These are phyloP conservation scores for Lasioglossum leucozonium DNA, from an alignment of 2,888 invertebrate genomes.

Conservation along the genomic window DNA sequence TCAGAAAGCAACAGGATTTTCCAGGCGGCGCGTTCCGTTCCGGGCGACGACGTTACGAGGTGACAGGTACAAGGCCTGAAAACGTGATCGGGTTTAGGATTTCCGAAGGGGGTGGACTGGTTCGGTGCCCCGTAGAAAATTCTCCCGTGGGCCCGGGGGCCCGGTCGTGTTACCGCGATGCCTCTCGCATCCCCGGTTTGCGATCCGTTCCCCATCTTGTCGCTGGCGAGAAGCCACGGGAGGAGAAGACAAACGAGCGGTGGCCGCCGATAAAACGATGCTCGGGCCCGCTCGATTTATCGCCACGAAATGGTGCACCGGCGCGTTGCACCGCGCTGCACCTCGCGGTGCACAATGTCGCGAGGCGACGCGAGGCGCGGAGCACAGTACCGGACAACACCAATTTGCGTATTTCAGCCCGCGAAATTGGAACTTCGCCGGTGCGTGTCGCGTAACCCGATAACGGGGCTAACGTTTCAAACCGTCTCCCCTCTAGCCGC, in stretches of 20 bases:
- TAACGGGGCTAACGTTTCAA: conserved; percentile 32
- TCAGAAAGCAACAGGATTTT: too few relatives aligned
- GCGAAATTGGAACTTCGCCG: conserved; percentile 50
- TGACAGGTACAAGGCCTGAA: conserved; percentile 69
- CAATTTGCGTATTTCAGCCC: conserved; percentile 64
- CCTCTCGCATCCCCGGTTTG: conserved; percentile 61
- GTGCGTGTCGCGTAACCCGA: conserved; percentile 54
- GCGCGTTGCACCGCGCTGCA: conserved; percentile 6
- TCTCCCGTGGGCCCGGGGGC: conserved; percentile 51
- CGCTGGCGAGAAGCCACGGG: conserved; percentile 11
- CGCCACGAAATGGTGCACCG: conserved; percentile 67
- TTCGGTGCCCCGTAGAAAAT: conserved; percentile 66
- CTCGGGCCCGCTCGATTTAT: conserved; percentile 76
- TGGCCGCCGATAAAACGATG: conserved; percentile 76
- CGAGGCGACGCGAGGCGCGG: conserved; percentile 16
- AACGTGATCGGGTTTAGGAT: conserved; percentile 71
- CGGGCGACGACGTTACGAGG: conserved; percentile 34
- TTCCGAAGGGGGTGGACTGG: conserved; percentile 61
- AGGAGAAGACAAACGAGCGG: conserved; percentile 77
- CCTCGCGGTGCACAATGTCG: conserved; percentile 66
- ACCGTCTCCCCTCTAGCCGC: neutral
- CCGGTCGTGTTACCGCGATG: conserved; percentile 76
- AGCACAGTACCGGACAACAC: conserved; percentile 32
- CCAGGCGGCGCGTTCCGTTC: neutral
- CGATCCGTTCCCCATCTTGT: conserved; percentile 35